Conservation (phyloP, 2,113 vertebrate species). For the Penelope pileata region DNA sequence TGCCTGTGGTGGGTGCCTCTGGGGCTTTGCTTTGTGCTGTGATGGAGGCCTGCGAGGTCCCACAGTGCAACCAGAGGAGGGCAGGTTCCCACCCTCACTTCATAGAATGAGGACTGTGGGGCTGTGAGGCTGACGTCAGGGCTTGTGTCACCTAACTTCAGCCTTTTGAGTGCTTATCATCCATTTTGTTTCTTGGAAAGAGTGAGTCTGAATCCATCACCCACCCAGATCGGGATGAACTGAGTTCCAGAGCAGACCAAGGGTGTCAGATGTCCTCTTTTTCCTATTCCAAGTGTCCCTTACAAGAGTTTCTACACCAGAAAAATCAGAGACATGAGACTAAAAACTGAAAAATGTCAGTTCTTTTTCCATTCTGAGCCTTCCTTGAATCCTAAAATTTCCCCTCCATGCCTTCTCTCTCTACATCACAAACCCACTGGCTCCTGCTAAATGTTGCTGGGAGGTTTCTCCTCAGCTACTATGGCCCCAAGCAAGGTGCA, state of each 20-base stretch:
- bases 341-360: background rate
- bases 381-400: background rate
- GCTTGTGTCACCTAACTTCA: background rate
- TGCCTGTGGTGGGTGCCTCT: accelerated
- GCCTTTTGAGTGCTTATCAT: background rate
- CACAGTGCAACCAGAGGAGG: background rate
- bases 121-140: background rate
- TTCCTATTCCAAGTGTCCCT: background rate
- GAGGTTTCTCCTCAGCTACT: background rate
- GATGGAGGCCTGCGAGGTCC: background rate
- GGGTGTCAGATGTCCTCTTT: background rate
- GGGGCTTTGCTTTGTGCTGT: background rate
- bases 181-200: background rate
- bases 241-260: background rate
- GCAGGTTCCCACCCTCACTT: background rate
- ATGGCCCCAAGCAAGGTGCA: background rate
- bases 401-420: background rate
- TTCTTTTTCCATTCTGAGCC: background rate
- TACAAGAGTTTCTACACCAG: background rate
- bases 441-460: accelerated
- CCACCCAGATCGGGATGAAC: background rate
- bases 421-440: background rate
- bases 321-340: background rate
- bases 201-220: background rate
- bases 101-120: background rate